phyloP scores from a whole-genome alignment of 2,888 invertebrate genomes.

The Apodemia duryi region DNA sequence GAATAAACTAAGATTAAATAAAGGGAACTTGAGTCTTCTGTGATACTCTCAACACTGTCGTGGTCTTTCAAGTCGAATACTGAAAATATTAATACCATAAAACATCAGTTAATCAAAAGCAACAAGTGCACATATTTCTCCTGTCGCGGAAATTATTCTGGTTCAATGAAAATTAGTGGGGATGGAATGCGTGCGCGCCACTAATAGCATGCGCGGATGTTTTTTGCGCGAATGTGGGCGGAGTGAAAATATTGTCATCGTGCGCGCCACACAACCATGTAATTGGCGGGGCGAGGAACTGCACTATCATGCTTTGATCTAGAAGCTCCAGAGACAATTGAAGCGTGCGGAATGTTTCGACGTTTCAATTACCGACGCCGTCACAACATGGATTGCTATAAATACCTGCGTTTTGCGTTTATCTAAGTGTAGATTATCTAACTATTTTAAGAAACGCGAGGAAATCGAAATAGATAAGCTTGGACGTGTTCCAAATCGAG shows the following conservation, averaged over 20 bases:
- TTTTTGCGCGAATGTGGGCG: constrained; percentile 56
- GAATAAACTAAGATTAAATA: too few species aligned
- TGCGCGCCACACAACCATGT: constrained; percentile 23
- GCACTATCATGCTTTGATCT: constrained; percentile 10
- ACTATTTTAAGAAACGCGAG: constrained; percentile 21
- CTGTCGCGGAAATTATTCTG: constrained; percentile 60
- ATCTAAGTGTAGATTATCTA: background rate
- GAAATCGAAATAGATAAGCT: constrained; percentile 21
- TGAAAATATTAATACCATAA: too few species aligned
- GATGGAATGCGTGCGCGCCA: constrained; percentile 59
- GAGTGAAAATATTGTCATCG: constrained; percentile 32
- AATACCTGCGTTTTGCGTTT: background rate
- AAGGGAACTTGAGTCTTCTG: too few species aligned
- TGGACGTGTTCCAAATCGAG: constrained; percentile 23
- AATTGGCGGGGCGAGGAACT: constrained; percentile 18
- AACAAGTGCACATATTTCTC: constrained; percentile 47
- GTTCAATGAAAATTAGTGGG: constrained; percentile 58
- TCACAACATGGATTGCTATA: background rate
- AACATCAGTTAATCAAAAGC: too few species aligned
- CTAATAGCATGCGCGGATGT: constrained; percentile 66
- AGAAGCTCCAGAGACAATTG: background rate
- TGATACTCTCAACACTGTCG: too few species aligned
- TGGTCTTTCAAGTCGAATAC: too few species aligned
- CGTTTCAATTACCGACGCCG: constrained; percentile 6
- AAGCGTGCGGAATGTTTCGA: constrained; percentile 21